These are phyloP conservation scores for Atherinosoma microstoma DNA, from an alignment of 2,797 vertebrate genomes.

Conservation along the genomic window DNA sequence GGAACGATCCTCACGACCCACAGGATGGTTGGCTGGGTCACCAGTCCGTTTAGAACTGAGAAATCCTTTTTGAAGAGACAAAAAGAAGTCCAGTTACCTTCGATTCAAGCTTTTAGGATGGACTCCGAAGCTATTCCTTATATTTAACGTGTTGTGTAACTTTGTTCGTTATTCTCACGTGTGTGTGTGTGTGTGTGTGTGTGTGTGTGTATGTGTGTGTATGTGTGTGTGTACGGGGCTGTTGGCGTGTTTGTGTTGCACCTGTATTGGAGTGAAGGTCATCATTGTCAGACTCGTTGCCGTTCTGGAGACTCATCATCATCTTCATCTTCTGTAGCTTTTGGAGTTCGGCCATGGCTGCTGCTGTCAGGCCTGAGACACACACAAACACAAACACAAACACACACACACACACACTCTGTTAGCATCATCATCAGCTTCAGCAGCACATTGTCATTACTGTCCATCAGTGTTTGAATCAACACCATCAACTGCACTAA, in stretches of 20 bases:
- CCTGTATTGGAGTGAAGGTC: constrained; percentile 91
- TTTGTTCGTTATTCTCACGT: too few species aligned
- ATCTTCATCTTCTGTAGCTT: constrained; percentile 96
- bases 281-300: constrained; percentile 91
- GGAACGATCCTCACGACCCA: too few species aligned
- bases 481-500: neutral
- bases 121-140: neutral
- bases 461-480: neutral
- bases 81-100: too few species aligned
- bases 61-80: too few species aligned
- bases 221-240: neutral
- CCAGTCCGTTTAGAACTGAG: too few species aligned
- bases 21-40: too few species aligned
- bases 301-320: constrained; percentile 92
- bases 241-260: constrained; percentile 57
- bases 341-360: constrained; percentile 94
- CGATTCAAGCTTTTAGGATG: too few species aligned
- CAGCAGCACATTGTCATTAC: neutral
- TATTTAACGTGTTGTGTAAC: neutral
- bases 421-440: constrained; percentile 3
- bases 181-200: too few species aligned
- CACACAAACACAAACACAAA: constrained; percentile 47
- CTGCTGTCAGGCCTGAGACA: constrained; percentile 88
- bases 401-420: constrained; percentile 21
- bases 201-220: too few species aligned